Conservation (phyloP, 2,888 invertebrate species). For the Aspidiotus destructor region DNA sequence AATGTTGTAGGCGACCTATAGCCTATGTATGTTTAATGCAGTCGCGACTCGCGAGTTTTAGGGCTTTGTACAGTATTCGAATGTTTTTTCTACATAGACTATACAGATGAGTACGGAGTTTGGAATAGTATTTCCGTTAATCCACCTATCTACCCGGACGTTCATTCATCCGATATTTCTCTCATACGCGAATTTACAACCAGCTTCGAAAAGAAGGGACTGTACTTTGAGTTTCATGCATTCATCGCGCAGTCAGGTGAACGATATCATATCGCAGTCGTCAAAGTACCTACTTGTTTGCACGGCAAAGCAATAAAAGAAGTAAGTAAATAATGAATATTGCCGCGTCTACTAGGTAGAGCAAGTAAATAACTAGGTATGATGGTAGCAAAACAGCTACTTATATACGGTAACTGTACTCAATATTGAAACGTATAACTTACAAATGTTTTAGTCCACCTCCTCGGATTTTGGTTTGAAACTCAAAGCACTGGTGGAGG, state of each 20-base stretch:
- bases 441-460: slow-evolving; percentile 4
- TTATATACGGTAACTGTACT: not conserved
- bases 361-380: no score
- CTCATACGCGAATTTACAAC: slow-evolving; percentile 48
- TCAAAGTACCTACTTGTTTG: slow-evolving; percentile 55
- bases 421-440: not conserved
- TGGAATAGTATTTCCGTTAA: slow-evolving; percentile 37
- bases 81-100: slow-evolving; percentile 42
- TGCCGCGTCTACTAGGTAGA: not conserved
- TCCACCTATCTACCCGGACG: slow-evolving; percentile 38
- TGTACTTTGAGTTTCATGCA: slow-evolving; percentile 46
- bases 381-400: no score
- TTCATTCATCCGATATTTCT: slow-evolving; percentile 46
- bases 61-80: no score
- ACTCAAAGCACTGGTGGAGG: slow-evolving; percentile 8
- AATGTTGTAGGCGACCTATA: no score
- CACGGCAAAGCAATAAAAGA: slow-evolving; percentile 49
- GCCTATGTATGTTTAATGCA: no score
- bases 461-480: not conserved
- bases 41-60: no score
- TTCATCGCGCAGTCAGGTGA: slow-evolving; percentile 37
- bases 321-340: slow-evolving; percentile 41
- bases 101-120: slow-evolving; percentile 41
- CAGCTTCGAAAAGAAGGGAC: slow-evolving; percentile 52
- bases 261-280: slow-evolving; percentile 43